A percentile compares a stretch with the other conserved stretches of the same genome.
Conservation (phyloP, 2,888 invertebrate genomes). For the Caenorhabditis doughertyi region DNA sequence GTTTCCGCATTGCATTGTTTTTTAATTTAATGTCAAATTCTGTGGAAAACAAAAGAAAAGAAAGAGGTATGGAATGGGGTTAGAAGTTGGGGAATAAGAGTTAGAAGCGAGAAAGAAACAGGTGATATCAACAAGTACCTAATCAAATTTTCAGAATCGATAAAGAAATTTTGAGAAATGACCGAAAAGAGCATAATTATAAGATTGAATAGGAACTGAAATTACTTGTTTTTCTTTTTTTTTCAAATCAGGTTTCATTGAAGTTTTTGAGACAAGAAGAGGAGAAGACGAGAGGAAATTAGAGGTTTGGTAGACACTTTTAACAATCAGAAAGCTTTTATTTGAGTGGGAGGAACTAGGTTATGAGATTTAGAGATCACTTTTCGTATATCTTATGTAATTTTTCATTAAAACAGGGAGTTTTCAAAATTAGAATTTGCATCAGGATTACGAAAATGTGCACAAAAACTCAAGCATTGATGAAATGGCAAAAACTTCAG, state of each 20-base stretch:
- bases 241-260: too few relatives aligned
- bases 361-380: background rate
- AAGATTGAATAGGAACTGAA: background rate
- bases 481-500: background rate
- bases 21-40: conserved; percentile 20
- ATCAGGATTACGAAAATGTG: conserved; percentile 11
- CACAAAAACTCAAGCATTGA: background rate
- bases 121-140: conserved; percentile 44
- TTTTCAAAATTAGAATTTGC: background rate
- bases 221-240: too few relatives aligned
- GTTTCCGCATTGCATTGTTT: conserved; percentile 30
- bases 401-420: background rate
- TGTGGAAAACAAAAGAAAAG: background rate
- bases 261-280: background rate
- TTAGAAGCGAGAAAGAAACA: background rate
- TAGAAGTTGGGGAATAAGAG: background rate
- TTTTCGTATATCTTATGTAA: background rate
- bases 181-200: background rate
- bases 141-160: conserved; percentile 35
- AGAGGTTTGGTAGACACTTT: background rate
- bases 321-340: background rate
- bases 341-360: background rate
- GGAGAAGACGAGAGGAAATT: background rate
- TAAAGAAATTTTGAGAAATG: conserved; percentile 28
- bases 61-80: background rate